Evolutionary conservation across 2,888 invertebrate genomes (phyloP).

Genomic region (Leptopilina myrica): DNA sequence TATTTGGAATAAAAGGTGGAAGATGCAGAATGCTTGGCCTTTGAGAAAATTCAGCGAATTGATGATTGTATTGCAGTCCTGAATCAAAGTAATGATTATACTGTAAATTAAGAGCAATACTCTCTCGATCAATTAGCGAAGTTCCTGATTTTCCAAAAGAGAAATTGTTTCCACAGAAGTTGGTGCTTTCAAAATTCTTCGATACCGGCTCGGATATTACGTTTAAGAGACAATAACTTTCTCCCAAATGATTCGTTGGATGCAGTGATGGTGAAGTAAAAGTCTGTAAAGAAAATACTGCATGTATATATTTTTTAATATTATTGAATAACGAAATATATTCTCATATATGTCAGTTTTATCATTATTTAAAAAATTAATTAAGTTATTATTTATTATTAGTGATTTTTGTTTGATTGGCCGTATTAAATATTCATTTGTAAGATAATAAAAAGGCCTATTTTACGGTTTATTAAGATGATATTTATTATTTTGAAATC

Average conservation of each 20-base stretch:
- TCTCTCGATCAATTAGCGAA: constrained; percentile 52
- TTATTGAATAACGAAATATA: too few relatives aligned
- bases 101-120: constrained; percentile 63
- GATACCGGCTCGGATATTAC: constrained; percentile 68
- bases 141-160: constrained; percentile 37
- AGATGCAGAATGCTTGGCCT: constrained; percentile 63
- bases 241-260: constrained; percentile 66
- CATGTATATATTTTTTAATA: too few relatives aligned
- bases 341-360: too few relatives aligned
- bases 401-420: too few relatives aligned
- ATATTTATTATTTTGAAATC: too few relatives aligned
- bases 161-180: constrained; percentile 41
- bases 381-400: too few relatives aligned
- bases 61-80: constrained; percentile 65
- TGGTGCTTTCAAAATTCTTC: constrained; percentile 55
- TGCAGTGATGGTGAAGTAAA: constrained; percentile 61
- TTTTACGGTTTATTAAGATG: too few relatives aligned
- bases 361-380: too few relatives aligned
- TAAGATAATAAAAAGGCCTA: too few relatives aligned
- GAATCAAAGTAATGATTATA: constrained; percentile 68
- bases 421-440: too few relatives aligned
- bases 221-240: constrained; percentile 69
- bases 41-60: constrained; percentile 49
- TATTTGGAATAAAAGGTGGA: constrained; percentile 69
- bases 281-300: background rate